Evolutionary conservation across 2,888 invertebrate genomes (phyloP), one percentile per base, ranked within the genome.

Genomic region (Mamestra brassicae): DNA sequence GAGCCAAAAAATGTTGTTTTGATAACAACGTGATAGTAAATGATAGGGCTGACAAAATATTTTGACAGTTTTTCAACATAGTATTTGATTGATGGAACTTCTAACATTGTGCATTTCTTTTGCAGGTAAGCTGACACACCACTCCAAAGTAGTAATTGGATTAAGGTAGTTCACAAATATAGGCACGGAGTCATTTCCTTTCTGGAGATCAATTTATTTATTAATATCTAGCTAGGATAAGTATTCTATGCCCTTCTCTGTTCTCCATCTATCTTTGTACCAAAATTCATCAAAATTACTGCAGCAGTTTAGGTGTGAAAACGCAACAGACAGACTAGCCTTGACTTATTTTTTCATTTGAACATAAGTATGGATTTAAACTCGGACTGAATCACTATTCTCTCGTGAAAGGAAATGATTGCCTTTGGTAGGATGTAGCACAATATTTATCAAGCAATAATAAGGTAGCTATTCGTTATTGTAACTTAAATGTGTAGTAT

Each of bases 1-100:
- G 94, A 95, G 95, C 94, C 94, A 89, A 95, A 89, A 92, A 89
- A 92, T 94, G 94, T 94, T 92, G 89, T 87, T 89, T 90, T 94
- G 94, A 94, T 91, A 92, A 94, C 93, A 85, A 94, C 78, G 86
- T 95, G 95, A 95, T 93, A 95, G 81, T 85, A 89, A 94, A 95
- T 95, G 95, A 95, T 95, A 95, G 95, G 95, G 85, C 95, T 95
- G 95, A 95, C 89, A 86, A 42, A n/a, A 0, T 47, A 13, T 57
- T 66, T 26, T n/a, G 57, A 38, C 3, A 50, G 26, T 38, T 17
- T 34, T 71, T 72, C 42, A n/a, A 13, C 34, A 50, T 17, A 54
- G 38, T 11, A 61, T 42, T 54, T 55, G 55, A 47, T 55, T 68
- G 42, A 45, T 57, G 5, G 6, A 61, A 47, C 4, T 52, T 38